These are phyloP conservation scores for Phaedon cochleariae DNA, from an alignment of 2,888 invertebrate genomes.

Conservation along the genomic window DNA sequence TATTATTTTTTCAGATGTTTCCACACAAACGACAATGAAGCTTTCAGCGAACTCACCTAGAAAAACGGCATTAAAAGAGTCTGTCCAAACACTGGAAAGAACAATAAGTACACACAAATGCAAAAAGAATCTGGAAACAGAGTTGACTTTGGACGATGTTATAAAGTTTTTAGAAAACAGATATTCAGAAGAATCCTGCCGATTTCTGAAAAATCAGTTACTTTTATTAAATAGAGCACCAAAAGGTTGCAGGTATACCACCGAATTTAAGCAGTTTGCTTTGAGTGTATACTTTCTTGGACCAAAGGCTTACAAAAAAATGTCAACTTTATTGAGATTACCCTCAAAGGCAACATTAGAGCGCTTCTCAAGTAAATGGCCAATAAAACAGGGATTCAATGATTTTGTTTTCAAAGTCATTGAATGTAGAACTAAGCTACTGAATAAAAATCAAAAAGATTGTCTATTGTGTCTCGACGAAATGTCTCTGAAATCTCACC, in stretches of 20 bases:
- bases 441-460: not conserved
- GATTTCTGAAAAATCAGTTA: not conserved
- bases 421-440: not conserved
- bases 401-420: not conserved
- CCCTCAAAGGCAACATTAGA: slow-evolving; percentile 33
- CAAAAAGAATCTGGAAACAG: not conserved
- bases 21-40: not conserved
- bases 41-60: not conserved
- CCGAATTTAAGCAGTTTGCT: slow-evolving; percentile 1
- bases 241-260: not conserved
- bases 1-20: not conserved
- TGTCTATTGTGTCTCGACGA: slow-evolving; percentile 30
- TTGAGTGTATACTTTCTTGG: slow-evolving; percentile 6
- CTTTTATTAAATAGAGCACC: not conserved
- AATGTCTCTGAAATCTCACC: slow-evolving; percentile 19
- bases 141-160: not conserved
- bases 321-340: slow-evolving; percentile 29
- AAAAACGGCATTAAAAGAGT: not conserved
- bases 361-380: slow-evolving; percentile 8
- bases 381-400: not conserved
- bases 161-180: not conserved
- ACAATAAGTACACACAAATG: not conserved
- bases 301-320: slow-evolving; percentile 37
- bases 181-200: not conserved
- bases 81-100: not conserved